phyloP scores from a whole-genome alignment of 2,888 invertebrate genomes.

The Chrysolina oricalcia region DNA sequence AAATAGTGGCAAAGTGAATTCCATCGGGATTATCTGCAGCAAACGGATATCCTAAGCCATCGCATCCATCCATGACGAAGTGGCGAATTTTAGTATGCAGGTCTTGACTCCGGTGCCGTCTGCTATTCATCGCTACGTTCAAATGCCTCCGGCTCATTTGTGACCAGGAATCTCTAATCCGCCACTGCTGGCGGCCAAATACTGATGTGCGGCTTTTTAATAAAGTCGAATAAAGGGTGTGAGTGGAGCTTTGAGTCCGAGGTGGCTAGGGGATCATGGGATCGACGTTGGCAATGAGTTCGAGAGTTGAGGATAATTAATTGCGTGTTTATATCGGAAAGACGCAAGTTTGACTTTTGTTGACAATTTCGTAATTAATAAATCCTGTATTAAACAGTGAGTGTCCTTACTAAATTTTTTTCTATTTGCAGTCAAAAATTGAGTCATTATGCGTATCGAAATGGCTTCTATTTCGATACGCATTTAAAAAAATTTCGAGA shows the following conservation, averaged over 20 bases:
- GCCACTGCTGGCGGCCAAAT: conserved; percentile 43
- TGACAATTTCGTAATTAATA: too few relatives aligned
- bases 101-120: conserved; percentile 65
- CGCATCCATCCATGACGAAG: conserved; percentile 46
- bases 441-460: too few relatives aligned
- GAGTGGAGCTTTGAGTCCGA: neutral
- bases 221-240: conserved; percentile 28
- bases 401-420: too few relatives aligned
- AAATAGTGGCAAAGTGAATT: conserved; percentile 57
- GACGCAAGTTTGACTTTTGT: too few relatives aligned
- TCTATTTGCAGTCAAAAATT: too few relatives aligned
- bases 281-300: neutral
- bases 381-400: too few relatives aligned
- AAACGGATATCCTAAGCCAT: conserved; percentile 29
- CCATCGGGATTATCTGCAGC: conserved; percentile 59
- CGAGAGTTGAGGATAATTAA: too few relatives aligned
- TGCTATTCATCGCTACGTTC: conserved; percentile 66
- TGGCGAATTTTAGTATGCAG: conserved; percentile 65
- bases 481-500: too few relatives aligned
- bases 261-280: neutral
- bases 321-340: too few relatives aligned
- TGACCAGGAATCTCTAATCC: conserved; percentile 55
- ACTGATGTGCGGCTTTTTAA: conserved; percentile 42
- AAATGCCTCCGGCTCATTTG: conserved; percentile 58
- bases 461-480: too few relatives aligned